These are phyloP conservation scores for Phaetusa simplex DNA, from an alignment of 2,113 vertebrate genomes.

Conservation along the genomic window DNA sequence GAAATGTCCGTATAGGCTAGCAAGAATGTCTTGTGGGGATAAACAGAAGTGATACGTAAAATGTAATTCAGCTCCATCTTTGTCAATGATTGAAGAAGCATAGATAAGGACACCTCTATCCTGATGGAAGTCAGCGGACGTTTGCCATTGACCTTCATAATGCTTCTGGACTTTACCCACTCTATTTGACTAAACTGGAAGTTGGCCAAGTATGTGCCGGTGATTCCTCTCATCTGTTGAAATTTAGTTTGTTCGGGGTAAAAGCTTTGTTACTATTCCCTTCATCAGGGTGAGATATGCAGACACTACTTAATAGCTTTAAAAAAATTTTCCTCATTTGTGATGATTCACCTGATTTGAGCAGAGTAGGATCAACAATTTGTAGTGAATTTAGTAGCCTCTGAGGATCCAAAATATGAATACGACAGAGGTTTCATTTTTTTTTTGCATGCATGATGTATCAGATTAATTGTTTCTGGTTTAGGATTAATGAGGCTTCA, in stretches of 20 bases:
- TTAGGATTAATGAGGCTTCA: neutral
- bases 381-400: neutral
- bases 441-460: neutral
- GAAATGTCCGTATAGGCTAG: neutral
- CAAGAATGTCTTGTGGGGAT: neutral
- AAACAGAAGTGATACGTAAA: neutral
- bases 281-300: neutral
- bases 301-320: neutral
- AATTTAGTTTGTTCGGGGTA: neutral
- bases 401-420: neutral
- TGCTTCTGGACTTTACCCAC: neutral
- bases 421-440: neutral
- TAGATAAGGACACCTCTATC: neutral
- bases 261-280: neutral
- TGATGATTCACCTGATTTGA: neutral
- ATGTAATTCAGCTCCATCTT: neutral
- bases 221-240: neutral
- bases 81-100: neutral
- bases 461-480: constrained; percentile 16
- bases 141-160: neutral
- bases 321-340: neutral
- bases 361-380: neutral
- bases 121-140: neutral
- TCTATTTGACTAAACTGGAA: neutral
- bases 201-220: neutral